phyloP scores from a whole-genome alignment of 2,888 invertebrate genomes.

The Oscheius sp. region DNA sequence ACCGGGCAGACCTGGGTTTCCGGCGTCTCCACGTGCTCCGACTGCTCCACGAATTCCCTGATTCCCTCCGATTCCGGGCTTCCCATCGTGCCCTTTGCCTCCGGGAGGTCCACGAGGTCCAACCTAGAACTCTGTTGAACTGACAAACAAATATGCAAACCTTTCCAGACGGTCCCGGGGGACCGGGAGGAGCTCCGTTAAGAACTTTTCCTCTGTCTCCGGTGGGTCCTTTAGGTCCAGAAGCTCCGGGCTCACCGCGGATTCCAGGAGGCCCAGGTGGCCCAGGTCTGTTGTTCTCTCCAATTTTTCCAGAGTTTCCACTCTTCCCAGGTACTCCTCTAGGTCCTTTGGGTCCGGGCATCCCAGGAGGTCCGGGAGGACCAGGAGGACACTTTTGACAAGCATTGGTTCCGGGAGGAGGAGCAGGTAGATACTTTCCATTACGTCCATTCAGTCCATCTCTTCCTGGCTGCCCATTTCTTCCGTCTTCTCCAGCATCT shows the following conservation, averaged over 20 bases:
- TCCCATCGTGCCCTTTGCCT: constrained; percentile 62
- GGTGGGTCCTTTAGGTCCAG: constrained; percentile 62
- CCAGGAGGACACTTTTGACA: constrained; percentile 67
- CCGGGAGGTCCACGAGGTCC: constrained; percentile 64
- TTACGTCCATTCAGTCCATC: constrained; percentile 56
- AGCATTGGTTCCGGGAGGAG: constrained; percentile 57
- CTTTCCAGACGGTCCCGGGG: constrained; percentile 62
- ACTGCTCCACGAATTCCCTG: constrained; percentile 63
- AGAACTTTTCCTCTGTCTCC: constrained; percentile 59
- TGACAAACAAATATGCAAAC: background rate
- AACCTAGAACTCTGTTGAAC: constrained; percentile 27
- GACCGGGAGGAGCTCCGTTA: constrained; percentile 66
- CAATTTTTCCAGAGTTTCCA: constrained; percentile 52
- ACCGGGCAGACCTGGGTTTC: constrained; percentile 67
- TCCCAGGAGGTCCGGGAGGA: constrained; percentile 66
- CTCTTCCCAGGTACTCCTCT: constrained; percentile 66
- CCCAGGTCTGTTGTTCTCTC: constrained; percentile 69
- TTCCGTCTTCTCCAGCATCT: constrained; percentile 52
- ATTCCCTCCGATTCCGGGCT: constrained; percentile 58
- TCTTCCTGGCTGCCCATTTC: constrained; percentile 42
- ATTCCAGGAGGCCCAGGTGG: constrained; percentile 70
- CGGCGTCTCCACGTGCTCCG: constrained; percentile 63
- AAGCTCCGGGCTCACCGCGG: constrained; percentile 62
- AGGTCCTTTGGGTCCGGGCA: constrained; percentile 60
- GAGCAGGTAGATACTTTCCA: constrained; percentile 63